Percentiles rank a stretch among this genome's conserved stretches.
These are phyloP conservation scores for Bimastos eiseni DNA, from an alignment of 2,888 invertebrate genomes.

Conservation along the genomic window DNA sequence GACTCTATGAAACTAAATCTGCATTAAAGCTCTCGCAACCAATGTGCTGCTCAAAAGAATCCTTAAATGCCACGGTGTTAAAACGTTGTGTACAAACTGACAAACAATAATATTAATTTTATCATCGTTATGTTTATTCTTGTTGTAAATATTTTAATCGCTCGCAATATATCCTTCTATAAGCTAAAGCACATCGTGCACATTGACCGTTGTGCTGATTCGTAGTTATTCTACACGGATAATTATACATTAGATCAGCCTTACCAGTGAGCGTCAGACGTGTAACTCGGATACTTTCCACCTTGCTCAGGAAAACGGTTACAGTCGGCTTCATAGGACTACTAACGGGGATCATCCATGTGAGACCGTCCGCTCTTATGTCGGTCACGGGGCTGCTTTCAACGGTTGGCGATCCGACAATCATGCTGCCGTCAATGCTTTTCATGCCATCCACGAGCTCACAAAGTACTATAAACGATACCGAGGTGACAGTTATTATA, in stretches of 20 bases:
- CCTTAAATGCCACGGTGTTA: too few relatives aligned
- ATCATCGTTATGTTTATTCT: too few relatives aligned
- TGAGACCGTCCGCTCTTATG: not conserved
- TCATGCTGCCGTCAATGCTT: constrained; percentile 19
- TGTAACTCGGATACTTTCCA: not conserved
- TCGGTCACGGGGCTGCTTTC: constrained; percentile 8
- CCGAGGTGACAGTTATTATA: too few relatives aligned
- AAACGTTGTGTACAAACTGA: too few relatives aligned
- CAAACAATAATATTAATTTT: too few relatives aligned
- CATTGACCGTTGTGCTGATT: not conserved
- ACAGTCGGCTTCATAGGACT: constrained; percentile 15
- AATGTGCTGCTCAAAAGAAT: too few relatives aligned
- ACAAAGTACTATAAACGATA: not conserved
- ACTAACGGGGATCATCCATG: constrained; percentile 25
- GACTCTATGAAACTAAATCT: too few relatives aligned
- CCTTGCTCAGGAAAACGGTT: not conserved
- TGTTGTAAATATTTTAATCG: too few relatives aligned
- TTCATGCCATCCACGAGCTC: not conserved
- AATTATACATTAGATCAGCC: not conserved
- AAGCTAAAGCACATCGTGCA: not conserved
- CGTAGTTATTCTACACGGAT: not conserved
- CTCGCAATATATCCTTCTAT: not conserved
- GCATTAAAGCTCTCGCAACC: too few relatives aligned
- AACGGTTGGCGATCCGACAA: not conserved
- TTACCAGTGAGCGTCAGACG: not conserved